Percentiles rank a stretch among this genome's conserved stretches.
Evolutionary conservation across 2,888 invertebrate genomes (phyloP).

Genomic region (Sesia apiformis): DNA sequence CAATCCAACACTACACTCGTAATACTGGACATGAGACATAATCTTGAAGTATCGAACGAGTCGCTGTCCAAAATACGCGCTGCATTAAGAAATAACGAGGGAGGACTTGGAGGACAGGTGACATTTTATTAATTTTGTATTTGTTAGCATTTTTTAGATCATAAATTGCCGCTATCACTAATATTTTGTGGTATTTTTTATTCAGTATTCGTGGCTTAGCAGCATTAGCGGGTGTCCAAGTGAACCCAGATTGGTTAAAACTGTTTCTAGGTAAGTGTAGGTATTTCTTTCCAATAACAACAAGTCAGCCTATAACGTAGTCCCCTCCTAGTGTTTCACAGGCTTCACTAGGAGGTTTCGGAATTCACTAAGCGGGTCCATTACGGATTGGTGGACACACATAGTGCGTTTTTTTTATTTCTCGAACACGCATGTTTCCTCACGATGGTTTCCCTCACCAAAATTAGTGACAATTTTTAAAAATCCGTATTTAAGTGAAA

Average conservation of each 20-base stretch:
- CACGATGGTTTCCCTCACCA: too few relatives aligned
- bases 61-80: conserved; percentile 57
- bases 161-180: neutral
- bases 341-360: too few relatives aligned
- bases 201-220: conserved; percentile 56
- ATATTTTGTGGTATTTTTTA: conserved; percentile 5
- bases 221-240: conserved; percentile 36
- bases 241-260: conserved; percentile 41
- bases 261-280: conserved; percentile 14
- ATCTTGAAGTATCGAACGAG: conserved; percentile 66
- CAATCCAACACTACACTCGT: conserved; percentile 78
- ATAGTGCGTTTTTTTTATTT: too few relatives aligned
- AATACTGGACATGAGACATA: conserved; percentile 80
- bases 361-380: too few relatives aligned
- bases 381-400: too few relatives aligned
- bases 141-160: neutral
- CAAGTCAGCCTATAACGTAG: too few relatives aligned
- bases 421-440: too few relatives aligned
- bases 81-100: conserved; percentile 55
- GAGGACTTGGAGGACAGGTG: conserved; percentile 62
- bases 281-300: too few relatives aligned
- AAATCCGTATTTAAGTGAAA: too few relatives aligned
- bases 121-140: neutral
- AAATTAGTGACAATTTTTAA: too few relatives aligned
- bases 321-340: too few relatives aligned